Conservation (phyloP, 64 coral and sea anemone genomes). For the Acropora yongei region DNA sequence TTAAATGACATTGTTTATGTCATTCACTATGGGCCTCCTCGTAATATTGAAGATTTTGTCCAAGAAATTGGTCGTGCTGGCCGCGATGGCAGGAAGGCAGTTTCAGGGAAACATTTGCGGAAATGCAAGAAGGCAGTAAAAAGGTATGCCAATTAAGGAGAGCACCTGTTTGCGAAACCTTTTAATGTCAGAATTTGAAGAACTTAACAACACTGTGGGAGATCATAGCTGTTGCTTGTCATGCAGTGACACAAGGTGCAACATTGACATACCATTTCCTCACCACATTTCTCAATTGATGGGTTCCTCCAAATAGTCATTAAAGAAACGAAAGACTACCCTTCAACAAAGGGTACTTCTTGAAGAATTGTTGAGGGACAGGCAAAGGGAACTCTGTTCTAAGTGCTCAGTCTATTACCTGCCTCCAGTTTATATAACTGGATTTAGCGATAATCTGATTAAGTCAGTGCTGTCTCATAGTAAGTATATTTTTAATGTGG, state of each 20-base stretch:
- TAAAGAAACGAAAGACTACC: slow-evolving; percentile 13
- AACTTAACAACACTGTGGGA: not conserved
- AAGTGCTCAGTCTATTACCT: slow-evolving; percentile 16
- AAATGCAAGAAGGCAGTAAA: slow-evolving; percentile 11
- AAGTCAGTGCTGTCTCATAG: slow-evolving; percentile 9
- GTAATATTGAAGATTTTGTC: slow-evolving; percentile 56
- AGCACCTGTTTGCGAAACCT: not conserved
- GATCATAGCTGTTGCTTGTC: not conserved
- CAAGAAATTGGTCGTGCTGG: slow-evolving; percentile 47
- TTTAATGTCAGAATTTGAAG: slow-evolving; percentile 1
- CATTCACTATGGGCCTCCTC: slow-evolving; percentile 39
- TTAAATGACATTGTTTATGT: slow-evolving; percentile 15
- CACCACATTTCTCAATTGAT: not conserved
- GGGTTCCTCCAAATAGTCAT: not conserved
- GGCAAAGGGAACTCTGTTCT: not conserved
- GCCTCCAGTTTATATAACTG: slow-evolving; percentile 16
- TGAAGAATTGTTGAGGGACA: slow-evolving; percentile 37
- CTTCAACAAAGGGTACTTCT: slow-evolving; percentile 21
- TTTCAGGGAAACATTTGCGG: slow-evolving; percentile 10
- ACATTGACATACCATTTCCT: not conserved
- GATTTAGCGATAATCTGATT: slow-evolving; percentile 47
- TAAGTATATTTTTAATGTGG: slow-evolving; percentile 49
- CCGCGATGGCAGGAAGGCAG: not conserved
- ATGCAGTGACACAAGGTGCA: not conserved
- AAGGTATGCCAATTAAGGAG: not conserved